phyloP scores from a whole-genome alignment of 2,888 invertebrate genomes.

The Drosophila lutescens region DNA sequence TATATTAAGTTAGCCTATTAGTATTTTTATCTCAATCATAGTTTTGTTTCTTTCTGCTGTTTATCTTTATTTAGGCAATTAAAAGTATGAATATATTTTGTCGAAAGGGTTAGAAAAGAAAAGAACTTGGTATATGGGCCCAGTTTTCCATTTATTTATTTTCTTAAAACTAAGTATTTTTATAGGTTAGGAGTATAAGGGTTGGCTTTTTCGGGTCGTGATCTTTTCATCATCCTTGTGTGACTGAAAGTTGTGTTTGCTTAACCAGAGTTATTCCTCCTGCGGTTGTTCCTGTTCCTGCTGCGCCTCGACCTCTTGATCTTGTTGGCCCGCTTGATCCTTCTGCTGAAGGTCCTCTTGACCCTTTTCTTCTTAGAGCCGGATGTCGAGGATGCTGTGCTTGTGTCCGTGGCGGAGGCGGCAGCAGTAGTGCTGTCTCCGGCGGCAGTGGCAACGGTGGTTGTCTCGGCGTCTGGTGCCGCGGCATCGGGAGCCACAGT shows the following conservation, averaged over 20 bases:
- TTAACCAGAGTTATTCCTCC: not conserved
- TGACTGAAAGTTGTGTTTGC: not conserved
- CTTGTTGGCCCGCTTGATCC: not conserved
- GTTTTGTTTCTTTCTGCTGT: too few relatives aligned
- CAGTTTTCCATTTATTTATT: not conserved
- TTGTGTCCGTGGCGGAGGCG: not conserved
- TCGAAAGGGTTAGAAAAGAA: not conserved
- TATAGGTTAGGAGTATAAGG: not conserved
- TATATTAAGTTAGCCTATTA: too few relatives aligned
- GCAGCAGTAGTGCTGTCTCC: not conserved
- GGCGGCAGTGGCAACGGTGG: not conserved
- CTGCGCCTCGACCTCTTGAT: constrained; percentile 3
- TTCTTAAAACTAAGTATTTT: not conserved
- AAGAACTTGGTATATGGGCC: not conserved
- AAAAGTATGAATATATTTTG: too few relatives aligned
- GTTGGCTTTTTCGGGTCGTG: not conserved
- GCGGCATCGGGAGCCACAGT: not conserved
- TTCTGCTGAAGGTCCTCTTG: not conserved
- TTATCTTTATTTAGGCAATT: too few relatives aligned
- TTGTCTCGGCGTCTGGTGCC: constrained; percentile 1
- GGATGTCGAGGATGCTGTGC: constrained; percentile 1
- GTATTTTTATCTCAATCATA: too few relatives aligned
- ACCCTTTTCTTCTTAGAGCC: not conserved
- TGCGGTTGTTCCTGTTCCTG: constrained; percentile 2
- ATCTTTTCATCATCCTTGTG: not conserved